Evolutionary conservation across 1,140 invertebrate species (phyloP), one percentile per base, ranked within the genome.

Genomic region (Ceratitis capitata): DNA sequence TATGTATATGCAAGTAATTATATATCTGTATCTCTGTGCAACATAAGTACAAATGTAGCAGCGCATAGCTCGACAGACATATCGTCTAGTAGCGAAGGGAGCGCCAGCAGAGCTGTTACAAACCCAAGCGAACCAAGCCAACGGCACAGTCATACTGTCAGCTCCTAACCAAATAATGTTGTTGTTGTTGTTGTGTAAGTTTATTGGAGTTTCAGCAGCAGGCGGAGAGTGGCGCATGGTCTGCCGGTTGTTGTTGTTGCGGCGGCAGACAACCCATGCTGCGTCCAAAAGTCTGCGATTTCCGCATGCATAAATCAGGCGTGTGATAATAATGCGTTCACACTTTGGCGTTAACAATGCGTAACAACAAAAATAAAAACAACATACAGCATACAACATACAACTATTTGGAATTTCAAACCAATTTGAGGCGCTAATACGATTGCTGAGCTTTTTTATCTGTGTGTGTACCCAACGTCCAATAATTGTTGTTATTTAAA

Each of bases 251-350:
- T 19, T 47, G n/a, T 78, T 69, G 61, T 35, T 69, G 16, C n/a
- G 26, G 19, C 23, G 39, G 69, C 69, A 78, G 39, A 78, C 69
- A 78, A 78, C 69, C 42, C 69, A 78, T 78, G 69, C 69, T 78
- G 69, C 39, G 69, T 78, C 69, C 69, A 78, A 45, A 78, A 78
- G 69, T 78, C 69, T 78, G 39, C 69, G 39, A 78, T 78, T 78
- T 78, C 69, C 69, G 69, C 26, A 9, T 39, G 32, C 69, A 78
- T 78, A 78, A 78, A 78, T 78, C 69, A 78, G 26, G 69, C 69
- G 69, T 45, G 39, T 78, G 69, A 78, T 78, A 78, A 78, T 78
- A 39, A 78, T 47, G 69, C 69, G 35, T 78, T 78, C 69, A 78
- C 69, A 78, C 69, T 78, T 78, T n/a, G 23, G 39, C 10, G 39